These are phyloP conservation scores for Pristionchus exspectatus DNA, from an alignment of 2,888 invertebrate species.

Conservation along the genomic window DNA sequence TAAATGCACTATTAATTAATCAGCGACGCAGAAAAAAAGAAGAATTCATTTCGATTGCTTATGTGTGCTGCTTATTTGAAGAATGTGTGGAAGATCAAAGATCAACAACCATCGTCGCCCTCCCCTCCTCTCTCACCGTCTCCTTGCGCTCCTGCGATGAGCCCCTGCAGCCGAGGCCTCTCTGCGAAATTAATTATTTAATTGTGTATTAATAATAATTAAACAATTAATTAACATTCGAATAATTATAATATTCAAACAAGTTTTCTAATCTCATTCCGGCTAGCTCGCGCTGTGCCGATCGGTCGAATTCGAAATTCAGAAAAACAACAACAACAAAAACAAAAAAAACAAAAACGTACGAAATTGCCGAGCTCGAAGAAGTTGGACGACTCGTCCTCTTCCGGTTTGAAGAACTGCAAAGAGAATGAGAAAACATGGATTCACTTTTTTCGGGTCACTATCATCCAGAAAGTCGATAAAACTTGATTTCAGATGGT, in stretches of 20 bases:
- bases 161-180: not conserved
- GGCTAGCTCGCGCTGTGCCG: not conserved
- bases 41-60: not conserved
- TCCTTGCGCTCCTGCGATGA: conserved; percentile 8
- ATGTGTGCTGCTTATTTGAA: no score
- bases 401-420: conserved; percentile 25
- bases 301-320: not conserved
- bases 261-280: not conserved
- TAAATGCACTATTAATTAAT: no score
- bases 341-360: not conserved
- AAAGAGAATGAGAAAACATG: not conserved
- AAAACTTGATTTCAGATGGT: no score
- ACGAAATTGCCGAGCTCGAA: conserved; percentile 10
- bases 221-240: not conserved
- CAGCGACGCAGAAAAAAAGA: not conserved
- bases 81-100: no score
- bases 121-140: not conserved
- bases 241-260: not conserved
- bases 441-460: no score
- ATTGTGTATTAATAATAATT: not conserved
- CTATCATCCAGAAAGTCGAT: no score
- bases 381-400: not conserved
- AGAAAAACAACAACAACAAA: not conserved
- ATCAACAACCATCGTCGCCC: no score
- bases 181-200: not conserved